phyloP scores from a whole-genome alignment of 2,113 vertebrate genomes.

The Amblyornis subalaris region DNA sequence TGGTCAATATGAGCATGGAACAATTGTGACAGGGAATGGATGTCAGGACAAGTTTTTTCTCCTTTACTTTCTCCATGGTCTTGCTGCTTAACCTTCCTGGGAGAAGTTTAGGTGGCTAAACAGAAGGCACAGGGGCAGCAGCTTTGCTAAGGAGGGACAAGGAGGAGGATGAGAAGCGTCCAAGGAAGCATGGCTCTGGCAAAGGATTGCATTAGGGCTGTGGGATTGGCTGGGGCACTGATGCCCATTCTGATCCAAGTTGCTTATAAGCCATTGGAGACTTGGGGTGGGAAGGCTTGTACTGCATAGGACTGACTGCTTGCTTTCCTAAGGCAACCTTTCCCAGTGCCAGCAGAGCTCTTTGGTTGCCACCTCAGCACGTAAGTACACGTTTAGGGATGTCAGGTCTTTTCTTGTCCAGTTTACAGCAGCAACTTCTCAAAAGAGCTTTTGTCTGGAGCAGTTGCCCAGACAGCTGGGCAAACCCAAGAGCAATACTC shows the following conservation, averaged over 20 bases:
- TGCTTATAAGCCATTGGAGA: not conserved
- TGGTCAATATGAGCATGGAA: not conserved
- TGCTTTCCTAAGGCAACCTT: not conserved
- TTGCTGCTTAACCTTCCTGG: not conserved
- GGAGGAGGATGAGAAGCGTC: not conserved
- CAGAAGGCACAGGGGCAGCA: not conserved
- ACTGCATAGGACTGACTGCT: not conserved
- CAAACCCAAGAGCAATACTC: not conserved
- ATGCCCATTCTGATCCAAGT: not conserved
- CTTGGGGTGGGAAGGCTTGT: not conserved
- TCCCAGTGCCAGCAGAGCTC: not conserved
- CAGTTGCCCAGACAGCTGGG: not conserved
- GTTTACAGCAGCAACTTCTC: not conserved
- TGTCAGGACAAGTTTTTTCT: not conserved
- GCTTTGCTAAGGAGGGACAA: not conserved
- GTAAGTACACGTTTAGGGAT: not conserved
- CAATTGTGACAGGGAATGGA: not conserved
- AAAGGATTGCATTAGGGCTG: not conserved
- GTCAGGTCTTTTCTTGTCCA: not conserved
- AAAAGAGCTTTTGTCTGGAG: slow-evolving; percentile 32
- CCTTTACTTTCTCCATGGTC: not conserved
- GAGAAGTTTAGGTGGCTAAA: not conserved
- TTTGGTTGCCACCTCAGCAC: not conserved
- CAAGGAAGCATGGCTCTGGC: accelerated
- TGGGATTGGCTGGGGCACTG: not conserved